Evolutionary conservation across 64 coral and sea anemone genomes (phyloP), one percentile per base, ranked within the genome.

Genomic region (Montipora sp.): DNA sequence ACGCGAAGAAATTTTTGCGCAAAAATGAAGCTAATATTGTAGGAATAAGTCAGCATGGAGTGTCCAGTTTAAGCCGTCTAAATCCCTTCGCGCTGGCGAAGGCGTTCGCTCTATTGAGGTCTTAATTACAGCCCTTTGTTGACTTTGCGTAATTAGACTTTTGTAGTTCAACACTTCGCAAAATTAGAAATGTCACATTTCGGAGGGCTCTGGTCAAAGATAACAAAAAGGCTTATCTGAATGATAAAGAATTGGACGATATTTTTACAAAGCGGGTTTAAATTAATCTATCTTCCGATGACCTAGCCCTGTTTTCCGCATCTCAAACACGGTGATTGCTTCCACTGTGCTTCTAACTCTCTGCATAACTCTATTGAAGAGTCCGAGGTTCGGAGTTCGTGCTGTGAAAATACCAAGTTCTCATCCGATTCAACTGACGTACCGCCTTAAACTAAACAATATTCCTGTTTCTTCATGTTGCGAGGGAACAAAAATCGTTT

Each of bases 121-220:
- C 53, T 90, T 94, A 90, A 90, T 94, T 90, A 83, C 80, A 94
- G 78, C 51, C 46, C 47, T 77, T 90, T 94, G 93, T 94, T 94
- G 93, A 94, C 24, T 94, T 83, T 77, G 57, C 4, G 36, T 94
- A 94, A 94, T 94, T 94, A 94, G 71, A 77, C 80, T 84, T 94
- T 94, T 94, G 93, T 94, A 55, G 88, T 84, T 89, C 71, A 45
- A 71, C 79, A 94, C 80, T 85, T 63, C 70, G 59, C 46, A 94
- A 94, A 90, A 94, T 85, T 94, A 89, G 36, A 94, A 78, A 83
- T 90, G 93, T 94, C 88, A 83, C 79, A 84, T 79, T 66, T 85
- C 27, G 82, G 82, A 71, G 65, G 82, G 63, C 9, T 21, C 7
- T 3, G 68, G 82, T 71, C 82, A 85, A 84, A 72, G 65, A 85